Base-by-base conservation (phyloP, 2,113 vertebrate species). In the Paratilapia polleni region DNA sequence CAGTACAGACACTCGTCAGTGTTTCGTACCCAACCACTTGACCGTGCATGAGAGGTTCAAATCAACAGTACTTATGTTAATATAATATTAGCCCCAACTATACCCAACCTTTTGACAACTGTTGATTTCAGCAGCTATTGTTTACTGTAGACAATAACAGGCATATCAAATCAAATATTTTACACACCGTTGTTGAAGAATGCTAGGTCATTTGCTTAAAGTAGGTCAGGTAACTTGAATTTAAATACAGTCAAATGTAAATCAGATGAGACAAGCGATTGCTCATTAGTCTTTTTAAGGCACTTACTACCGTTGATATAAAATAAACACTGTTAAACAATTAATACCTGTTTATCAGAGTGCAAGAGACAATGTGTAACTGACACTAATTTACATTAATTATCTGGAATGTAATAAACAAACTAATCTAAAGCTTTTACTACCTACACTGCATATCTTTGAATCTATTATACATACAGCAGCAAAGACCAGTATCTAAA, bases 371-470 rank as follows among this genome's bases (percentile, higher is more conserved):
- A 78, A 49, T 63, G 60, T 84, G 24, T 75, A 80, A 85, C 62
- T 64, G 57, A 38, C 60, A 52, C 11, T 85, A 61, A 88, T 87
- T 83, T 52, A 34, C 56, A 75, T 75, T 62, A 82, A 68, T 90
- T 86, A 88, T 64, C 34, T 26, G 31, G 15, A 36, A 54, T 34
- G 12, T 70, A 49, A 10, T 31, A 62, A 85, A 81, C 36, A 64
- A 81, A 22, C 77, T 74, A 73, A 82, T 82, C 81, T 70, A 64
- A 78, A 64, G 77, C 60, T 79, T 59, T 83, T 58, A 14, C 75
- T 36, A 56, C 47, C 61, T 73, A 20, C 1, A 2, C 62, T 74
- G 41, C 56, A 52, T n/a, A 63, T 43, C 60, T 68, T 26, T 75
- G 14, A 70, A 73, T 56, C n/a, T 76, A 31, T 79, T 64, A 70